Base-by-base conservation (phyloP, 2,113 vertebrate species). In the Penelope pileata region DNA sequence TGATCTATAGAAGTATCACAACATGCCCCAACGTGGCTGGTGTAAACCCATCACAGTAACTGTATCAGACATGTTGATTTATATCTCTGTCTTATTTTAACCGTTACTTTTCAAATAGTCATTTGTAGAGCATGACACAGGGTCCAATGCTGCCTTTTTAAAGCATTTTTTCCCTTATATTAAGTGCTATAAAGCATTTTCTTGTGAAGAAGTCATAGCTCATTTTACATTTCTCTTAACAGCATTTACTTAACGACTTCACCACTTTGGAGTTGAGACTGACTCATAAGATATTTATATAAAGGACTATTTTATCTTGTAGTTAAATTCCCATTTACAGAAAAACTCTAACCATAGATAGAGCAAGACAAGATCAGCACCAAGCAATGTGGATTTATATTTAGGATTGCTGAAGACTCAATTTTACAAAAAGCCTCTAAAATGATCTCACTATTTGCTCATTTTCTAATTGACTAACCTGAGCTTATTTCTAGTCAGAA, bases 271-370 rank as follows among this genome's bases (percentile, higher is more conserved):
- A 96, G 92, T 92, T 97, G 96, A 94, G 91, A 96, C 96, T 97
- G 96, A 97, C 96, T 97, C 96, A 97, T 97, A 91, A 96, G 95
- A 95, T 97, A 97, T 97, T 96, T 97, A 97, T 97, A 93, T 94
- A 95, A 94, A 96, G 83, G 62, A 94, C 93, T 93, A 72, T 96
- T 97, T 97, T 96, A 93, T 96, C 94, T 93, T 90, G 94, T 90
- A 96, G 90, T 94, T 97, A 50, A 94, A 96, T 96, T 96, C 86
- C 94, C 95, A 96, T 94, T 95, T 96, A 96, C 93, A 97, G 95
- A 84, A 83, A 96, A 95, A 93, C 86, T 88, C 66, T 73, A 86
- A 83, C 90, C 94, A 93, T 73, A 95, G 80, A 96, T 76, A 95
- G 95, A 91, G 86, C 66, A 90, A 70, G 83, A 86, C 83, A 84